Evolutionary conservation across 2,797 vertebrate species (phyloP).

Genomic region (Pseudocheirus occidentalis): DNA sequence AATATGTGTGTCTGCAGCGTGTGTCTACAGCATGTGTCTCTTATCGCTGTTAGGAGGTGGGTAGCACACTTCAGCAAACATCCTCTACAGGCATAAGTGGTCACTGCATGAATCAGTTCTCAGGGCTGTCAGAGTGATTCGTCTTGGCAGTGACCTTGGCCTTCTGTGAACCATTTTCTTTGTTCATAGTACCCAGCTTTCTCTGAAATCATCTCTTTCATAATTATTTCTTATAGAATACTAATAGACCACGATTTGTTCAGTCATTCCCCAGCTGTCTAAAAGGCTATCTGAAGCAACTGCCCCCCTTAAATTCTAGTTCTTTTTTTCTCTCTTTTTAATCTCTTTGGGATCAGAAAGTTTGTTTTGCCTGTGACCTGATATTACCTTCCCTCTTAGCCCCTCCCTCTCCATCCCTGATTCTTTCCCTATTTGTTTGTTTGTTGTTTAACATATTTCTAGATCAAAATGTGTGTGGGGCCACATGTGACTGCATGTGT

Average conservation of each 20-base stretch:
- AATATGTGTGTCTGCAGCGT: neutral
- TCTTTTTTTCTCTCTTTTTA: neutral
- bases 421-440: neutral
- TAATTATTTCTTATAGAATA: neutral
- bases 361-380: neutral
- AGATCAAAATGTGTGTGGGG: neutral
- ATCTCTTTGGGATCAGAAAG: neutral
- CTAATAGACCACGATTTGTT: neutral
- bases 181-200: neutral
- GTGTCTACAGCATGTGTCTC: too few relatives aligned
- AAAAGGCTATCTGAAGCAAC: neutral
- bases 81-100: neutral
- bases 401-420: neutral
- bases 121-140: neutral
- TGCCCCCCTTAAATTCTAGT: neutral
- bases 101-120: neutral
- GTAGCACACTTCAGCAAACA: neutral
- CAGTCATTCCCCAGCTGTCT: neutral
- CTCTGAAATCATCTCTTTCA: neutral
- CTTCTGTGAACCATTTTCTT: neutral
- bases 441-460: neutral
- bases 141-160: neutral
- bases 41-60: neutral
- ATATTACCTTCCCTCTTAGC: neutral
- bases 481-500: neutral